Conservation (phyloP, 1,140 invertebrate genomes). For the Hyles euphorbiae region DNA sequence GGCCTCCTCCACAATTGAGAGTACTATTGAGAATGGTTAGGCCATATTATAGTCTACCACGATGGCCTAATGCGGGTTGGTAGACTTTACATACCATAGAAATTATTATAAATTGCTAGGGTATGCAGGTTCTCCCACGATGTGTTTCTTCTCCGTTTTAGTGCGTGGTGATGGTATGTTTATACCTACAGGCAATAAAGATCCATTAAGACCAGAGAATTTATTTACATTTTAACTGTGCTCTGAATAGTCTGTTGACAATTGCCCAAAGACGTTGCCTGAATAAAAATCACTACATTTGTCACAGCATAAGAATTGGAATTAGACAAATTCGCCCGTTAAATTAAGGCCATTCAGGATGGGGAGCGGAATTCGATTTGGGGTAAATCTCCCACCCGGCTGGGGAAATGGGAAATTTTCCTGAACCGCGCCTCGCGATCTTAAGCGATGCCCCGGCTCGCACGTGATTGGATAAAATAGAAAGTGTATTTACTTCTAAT, state of each 20-base stretch:
- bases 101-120: too few relatives aligned
- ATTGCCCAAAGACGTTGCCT: constrained; percentile 30
- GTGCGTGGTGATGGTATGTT: too few relatives aligned
- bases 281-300: constrained; percentile 69
- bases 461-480: constrained; percentile 56
- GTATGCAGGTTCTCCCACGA: too few relatives aligned
- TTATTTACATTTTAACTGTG: not conserved
- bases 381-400: constrained; percentile 51
- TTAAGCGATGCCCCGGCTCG: constrained; percentile 34
- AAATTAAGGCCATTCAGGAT: constrained; percentile 62
- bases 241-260: not conserved
- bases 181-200: too few relatives aligned
- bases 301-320: constrained; percentile 67
- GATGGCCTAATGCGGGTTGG: too few relatives aligned
- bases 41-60: too few relatives aligned
- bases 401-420: constrained; percentile 49
- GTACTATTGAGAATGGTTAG: too few relatives aligned
- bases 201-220: too few relatives aligned
- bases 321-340: constrained; percentile 70
- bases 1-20: too few relatives aligned
- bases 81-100: too few relatives aligned
- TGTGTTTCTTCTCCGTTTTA: too few relatives aligned
- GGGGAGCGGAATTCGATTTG: constrained; percentile 58
- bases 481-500: constrained; percentile 63
- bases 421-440: constrained; percentile 28